Conservation (phyloP, 2,113 vertebrate species). For the Balaeniceps rex region DNA sequence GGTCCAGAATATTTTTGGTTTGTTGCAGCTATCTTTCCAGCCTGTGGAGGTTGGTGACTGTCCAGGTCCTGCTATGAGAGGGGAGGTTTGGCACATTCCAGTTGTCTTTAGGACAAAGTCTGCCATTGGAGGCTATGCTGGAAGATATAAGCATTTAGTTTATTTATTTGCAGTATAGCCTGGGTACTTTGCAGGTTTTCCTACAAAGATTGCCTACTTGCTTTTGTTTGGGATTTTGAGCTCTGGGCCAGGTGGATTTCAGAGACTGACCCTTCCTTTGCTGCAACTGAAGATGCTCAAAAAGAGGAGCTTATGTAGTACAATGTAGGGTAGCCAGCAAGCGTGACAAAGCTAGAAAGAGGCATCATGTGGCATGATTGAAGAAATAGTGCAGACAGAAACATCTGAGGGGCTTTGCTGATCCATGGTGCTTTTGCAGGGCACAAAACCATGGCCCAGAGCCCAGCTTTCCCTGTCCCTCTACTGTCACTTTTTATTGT, state of each 20-base stretch:
- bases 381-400: not conserved
- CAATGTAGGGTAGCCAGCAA: not conserved
- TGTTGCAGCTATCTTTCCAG: not conserved
- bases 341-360: not conserved
- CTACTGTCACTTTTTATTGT: not conserved
- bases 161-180: not conserved
- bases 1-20: not conserved
- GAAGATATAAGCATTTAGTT: not conserved
- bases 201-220: not conserved
- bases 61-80: accelerated
- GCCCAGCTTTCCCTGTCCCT: not conserved
- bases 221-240: not conserved
- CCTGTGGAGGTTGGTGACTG: not conserved
- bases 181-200: not conserved
- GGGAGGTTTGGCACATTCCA: not conserved
- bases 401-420: not conserved
- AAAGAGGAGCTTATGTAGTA: not conserved
- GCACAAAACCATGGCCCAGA: accelerated
- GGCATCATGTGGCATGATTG: not conserved
- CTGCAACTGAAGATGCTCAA: not conserved
- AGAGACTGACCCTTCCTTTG: not conserved
- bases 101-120: not conserved
- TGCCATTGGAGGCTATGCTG: not conserved
- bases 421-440: not conserved
- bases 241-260: not conserved